Percentiles rank a stretch among this genome's conserved stretches.
These are phyloP conservation scores for Paelopatides confundens DNA, from an alignment of 53 echinoderm and acorn worm genomes.

Conservation along the genomic window DNA sequence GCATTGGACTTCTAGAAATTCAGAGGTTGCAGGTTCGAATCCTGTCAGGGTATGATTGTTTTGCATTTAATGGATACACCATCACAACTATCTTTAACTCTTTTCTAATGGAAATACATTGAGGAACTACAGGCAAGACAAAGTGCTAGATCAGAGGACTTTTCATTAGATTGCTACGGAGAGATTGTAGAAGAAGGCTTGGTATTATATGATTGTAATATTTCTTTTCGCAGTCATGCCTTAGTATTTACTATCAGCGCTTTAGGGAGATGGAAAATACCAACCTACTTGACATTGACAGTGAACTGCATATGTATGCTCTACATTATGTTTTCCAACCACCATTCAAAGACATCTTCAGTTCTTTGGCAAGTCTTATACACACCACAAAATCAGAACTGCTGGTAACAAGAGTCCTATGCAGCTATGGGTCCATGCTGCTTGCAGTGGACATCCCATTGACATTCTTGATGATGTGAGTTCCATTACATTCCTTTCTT, in stretches of 20 bases:
- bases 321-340: conserved; percentile 14
- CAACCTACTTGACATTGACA: conserved; percentile 1
- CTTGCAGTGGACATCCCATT: background rate
- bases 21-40: too few species aligned
- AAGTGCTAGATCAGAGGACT: too few species aligned
- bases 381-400: background rate
- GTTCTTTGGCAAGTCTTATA: background rate
- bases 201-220: too few species aligned
- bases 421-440: background rate
- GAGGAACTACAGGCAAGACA: too few species aligned
- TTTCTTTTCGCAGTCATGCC: background rate
- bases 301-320: conserved; percentile 9
- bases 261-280: background rate
- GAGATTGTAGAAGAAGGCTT: too few species aligned
- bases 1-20: too few species aligned
- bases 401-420: background rate
- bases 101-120: too few species aligned
- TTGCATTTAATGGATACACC: too few species aligned
- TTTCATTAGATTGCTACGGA: too few species aligned
- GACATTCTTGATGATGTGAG: background rate
- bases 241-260: background rate
- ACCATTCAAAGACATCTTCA: background rate
- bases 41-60: too few species aligned
- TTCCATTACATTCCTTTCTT: background rate
- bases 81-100: too few species aligned